Conservation (phyloP, 2,888 invertebrate genomes). For the Epinotia brunnichana region DNA sequence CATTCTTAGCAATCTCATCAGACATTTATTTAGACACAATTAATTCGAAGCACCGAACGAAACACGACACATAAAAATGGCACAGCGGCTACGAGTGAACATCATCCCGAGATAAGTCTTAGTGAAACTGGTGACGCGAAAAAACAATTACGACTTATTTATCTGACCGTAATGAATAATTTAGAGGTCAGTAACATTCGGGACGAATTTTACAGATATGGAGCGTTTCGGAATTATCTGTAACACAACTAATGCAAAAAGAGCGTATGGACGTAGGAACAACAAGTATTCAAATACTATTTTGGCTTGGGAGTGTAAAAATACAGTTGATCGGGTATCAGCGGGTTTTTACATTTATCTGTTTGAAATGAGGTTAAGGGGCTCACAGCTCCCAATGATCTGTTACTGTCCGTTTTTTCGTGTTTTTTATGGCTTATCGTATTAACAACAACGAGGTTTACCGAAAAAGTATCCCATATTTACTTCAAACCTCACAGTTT, state of each 20-base stretch:
- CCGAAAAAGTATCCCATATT: too few relatives aligned
- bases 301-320: neutral
- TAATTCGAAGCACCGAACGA: constrained; percentile 47
- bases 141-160: constrained; percentile 54
- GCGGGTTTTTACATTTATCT: constrained; percentile 24
- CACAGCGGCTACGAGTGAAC: constrained; percentile 59
- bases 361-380: neutral
- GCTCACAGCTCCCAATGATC: too few relatives aligned
- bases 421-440: too few relatives aligned
- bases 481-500: too few relatives aligned
- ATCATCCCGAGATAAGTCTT: constrained; percentile 67
- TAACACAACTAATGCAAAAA: too few relatives aligned
- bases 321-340: constrained; percentile 4
- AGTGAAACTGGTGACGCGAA: constrained; percentile 57
- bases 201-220: constrained; percentile 28
- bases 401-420: too few relatives aligned
- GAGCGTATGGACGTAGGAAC: neutral
- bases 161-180: constrained; percentile 54
- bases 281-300: neutral
- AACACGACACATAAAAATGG: constrained; percentile 63
- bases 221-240: constrained; percentile 27
- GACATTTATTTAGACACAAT: constrained; percentile 47
- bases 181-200: constrained; percentile 45
- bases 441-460: too few relatives aligned
- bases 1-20: constrained; percentile 52